These are phyloP conservation scores for Pogonocherus hispidulus DNA, from an alignment of 2,888 invertebrate species.

Conservation along the genomic window DNA sequence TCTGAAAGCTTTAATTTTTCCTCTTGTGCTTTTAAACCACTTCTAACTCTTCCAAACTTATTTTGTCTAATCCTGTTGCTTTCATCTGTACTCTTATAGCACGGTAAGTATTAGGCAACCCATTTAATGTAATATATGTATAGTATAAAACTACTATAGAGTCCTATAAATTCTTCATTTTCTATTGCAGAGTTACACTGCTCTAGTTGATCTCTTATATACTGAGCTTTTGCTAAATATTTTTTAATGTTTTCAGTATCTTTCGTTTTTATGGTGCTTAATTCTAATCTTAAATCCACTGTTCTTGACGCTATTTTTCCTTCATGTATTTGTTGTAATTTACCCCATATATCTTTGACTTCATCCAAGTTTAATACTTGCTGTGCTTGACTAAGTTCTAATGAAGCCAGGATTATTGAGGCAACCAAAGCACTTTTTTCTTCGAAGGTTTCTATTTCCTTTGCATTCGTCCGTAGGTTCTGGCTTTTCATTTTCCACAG, in stretches of 20 bases:
- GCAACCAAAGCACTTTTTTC: background rate
- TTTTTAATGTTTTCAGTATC: background rate
- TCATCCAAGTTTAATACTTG: conserved; percentile 3
- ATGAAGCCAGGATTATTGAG: background rate
- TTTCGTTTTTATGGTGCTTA: background rate
- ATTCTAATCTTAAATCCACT: background rate
- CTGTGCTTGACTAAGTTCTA: conserved; percentile 3
- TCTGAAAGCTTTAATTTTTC: background rate
- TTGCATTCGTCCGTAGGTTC: background rate
- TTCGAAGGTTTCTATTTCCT: background rate
- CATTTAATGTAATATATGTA: no score
- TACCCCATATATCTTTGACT: background rate
- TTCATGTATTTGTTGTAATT: conserved; percentile 8
- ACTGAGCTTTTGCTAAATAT: background rate
- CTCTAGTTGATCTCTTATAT: background rate
- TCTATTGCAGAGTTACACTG: background rate
- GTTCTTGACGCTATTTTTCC: background rate
- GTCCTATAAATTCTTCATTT: background rate
- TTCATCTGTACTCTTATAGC: background rate
- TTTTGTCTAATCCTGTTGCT: background rate
- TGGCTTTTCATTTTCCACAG: background rate
- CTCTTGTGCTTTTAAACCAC: conserved; percentile 2
- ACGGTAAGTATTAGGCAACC: background rate
- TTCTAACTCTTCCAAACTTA: conserved; percentile 5
- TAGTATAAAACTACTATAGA: no score